Conservation (phyloP, 2,797 vertebrate species). For the Cheirogaleus major region DNA sequence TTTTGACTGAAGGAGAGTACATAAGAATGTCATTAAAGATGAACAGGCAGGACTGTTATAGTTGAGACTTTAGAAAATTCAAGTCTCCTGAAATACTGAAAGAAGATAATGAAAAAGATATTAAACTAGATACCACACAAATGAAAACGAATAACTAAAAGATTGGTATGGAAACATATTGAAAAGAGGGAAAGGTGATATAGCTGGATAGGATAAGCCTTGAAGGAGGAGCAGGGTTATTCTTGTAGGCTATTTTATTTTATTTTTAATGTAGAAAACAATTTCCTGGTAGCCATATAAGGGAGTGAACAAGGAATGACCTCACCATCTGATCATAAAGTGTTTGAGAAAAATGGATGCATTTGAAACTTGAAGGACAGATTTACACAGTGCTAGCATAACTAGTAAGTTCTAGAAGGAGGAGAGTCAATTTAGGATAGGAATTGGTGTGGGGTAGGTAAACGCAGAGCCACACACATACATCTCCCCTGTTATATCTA, state of each 20-base stretch:
- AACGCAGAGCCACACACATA: neutral
- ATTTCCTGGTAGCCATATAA: neutral
- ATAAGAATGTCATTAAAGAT: neutral
- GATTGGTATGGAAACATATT: neutral
- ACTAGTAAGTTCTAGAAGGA: neutral
- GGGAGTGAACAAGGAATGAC: neutral
- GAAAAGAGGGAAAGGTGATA: neutral
- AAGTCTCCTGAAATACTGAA: neutral
- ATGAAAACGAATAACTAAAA: neutral
- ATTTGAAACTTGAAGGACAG: neutral
- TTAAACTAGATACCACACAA: neutral
- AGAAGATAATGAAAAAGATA: neutral
- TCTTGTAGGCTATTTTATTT: neutral
- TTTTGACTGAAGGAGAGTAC: neutral
- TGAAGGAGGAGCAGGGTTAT: neutral
- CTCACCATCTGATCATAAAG: neutral
- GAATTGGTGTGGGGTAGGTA: neutral
- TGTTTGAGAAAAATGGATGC: neutral
- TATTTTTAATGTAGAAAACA: constrained; percentile 2
- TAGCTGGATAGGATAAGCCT: neutral
- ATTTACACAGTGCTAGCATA: neutral
- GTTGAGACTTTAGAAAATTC: neutral
- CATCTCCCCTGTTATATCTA: fast-evolving
- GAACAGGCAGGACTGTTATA: neutral
- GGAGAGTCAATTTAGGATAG: neutral